phyloP scores from a whole-genome alignment of 2,113 vertebrate species.

The Phaetusa simplex region DNA sequence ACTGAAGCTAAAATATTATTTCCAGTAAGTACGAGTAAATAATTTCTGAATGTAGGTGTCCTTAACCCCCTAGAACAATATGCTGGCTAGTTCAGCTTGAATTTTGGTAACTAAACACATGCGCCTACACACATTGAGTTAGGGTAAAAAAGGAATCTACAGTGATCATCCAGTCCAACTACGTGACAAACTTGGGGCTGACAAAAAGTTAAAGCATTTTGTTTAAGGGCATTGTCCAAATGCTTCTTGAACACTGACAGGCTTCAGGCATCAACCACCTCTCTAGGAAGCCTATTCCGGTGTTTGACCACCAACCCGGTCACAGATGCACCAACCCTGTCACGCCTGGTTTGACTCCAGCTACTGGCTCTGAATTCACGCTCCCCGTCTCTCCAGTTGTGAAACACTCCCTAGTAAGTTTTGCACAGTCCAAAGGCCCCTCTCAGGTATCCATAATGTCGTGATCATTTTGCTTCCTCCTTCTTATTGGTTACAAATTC shows the following conservation, averaged over 20 bases:
- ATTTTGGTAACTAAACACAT: neutral
- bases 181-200: neutral
- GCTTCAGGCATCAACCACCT: neutral
- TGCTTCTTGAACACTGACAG: neutral
- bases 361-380: neutral
- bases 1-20: neutral
- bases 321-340: neutral
- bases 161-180: neutral
- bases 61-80: neutral
- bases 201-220: neutral
- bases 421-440: neutral
- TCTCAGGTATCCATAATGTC: neutral
- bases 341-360: neutral
- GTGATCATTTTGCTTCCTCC: neutral
- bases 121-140: neutral
- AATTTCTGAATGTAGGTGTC: neutral
- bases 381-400: fast-evolving
- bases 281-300: neutral
- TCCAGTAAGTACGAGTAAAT: neutral
- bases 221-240: neutral
- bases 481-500: neutral
- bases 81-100: neutral
- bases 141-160: neutral
- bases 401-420: neutral
- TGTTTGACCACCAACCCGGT: neutral